Evolutionary conservation across 1,140 invertebrate genomes (phyloP), one percentile per base, ranked within the genome.

Genomic region (Rhagoletis pomonella): DNA sequence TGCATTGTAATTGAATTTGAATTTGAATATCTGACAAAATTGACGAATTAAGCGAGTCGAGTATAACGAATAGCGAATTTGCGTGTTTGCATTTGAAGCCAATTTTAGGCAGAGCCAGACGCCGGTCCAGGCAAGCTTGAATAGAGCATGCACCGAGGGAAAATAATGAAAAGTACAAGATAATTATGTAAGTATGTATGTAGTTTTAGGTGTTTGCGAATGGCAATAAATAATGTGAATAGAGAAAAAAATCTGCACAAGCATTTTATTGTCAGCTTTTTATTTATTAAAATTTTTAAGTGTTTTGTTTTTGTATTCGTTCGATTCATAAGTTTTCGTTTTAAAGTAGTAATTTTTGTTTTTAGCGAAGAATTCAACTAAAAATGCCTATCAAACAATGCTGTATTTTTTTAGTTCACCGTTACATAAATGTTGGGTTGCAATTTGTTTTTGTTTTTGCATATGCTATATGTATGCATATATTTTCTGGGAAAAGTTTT

Each of bases 231-330:
- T 67, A 44, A 73, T 73, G 29, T 29, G 29, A 29, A 29, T 29
- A 29, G 29, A 47, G 42, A 44, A 67, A 47, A 73, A 73, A 44
- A 44, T 73, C 44, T 73, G 67, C 42, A 47, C 65, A 73, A 73
- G 67, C 67, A 73, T 44, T 73, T 73, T 73, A 73, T 73, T 73
- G 67, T 73, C 67, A 73, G 42, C 39, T 73, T 47, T 14, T 73
- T 42, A 42, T 73, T 73, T 73, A 44, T 55, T 17, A 42, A 17
- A 5, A 12, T 42, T 73, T 73, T 47, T 73, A 3, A 47, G 5
- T 47, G 4, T n/a, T 73, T 67, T 73, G 17, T 17, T 69, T 44
- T 17, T 73, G 29, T 5, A 73, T 44, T 69, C 50, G 29, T 73
- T 73, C 39, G 12, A 47, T 73, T 73, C 39, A 17, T 7, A 19